Base-by-base conservation (phyloP, 1,140 invertebrate species). In the Ceratosolen fusciceps region DNA sequence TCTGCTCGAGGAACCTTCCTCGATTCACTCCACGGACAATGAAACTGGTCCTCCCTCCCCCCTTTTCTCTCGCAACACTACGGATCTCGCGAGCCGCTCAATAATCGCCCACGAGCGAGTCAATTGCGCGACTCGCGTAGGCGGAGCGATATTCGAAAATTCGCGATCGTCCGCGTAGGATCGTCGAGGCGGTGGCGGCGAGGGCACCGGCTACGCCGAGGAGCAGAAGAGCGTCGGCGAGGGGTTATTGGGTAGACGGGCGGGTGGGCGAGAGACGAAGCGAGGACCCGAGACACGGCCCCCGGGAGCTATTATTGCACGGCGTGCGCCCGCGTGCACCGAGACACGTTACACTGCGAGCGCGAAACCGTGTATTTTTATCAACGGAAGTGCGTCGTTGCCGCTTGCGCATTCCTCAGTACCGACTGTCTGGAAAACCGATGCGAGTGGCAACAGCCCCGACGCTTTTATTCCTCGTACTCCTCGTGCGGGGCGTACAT, bases 381-480 rank as follows among this genome's bases (percentile, higher is more conserved):
- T 89, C 88, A 88, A 88, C 89, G 89, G 88, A 89, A 90, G 86
- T 90, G 88, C 89, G 88, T 88, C 85, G 88, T 88, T 85, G 87
- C 84, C 43, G 43, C 43, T 47, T 47, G 68, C 83, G 87, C 88
- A 87, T 90, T 89, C 87, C 85, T 56, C 26, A 39, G 68, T 65
- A 76, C 58, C 74, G 75, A 80, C 70, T 82, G 80, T 82, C 84
- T 85, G 83, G 76, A 84, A 75, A 83, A 80, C 71, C 77, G 82
- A 83, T 83, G 82, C 82, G 75, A 49, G 26, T 37, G 49, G 54
- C 31, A n/a, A 56, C 29, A n/a, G 19, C 73, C 49, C 43, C 56
- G 19, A 19, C 29, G 37, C 47, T 39, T 47, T 24, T 67, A 34
- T 39, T 47, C 39, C 3, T 43, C 65, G 1, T 10, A 10, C 37